Percentiles rank a stretch among this genome's conserved stretches.
Evolutionary conservation across 2,797 vertebrate species (phyloP).

Genomic region (Helicolenus hilgendorfi): DNA sequence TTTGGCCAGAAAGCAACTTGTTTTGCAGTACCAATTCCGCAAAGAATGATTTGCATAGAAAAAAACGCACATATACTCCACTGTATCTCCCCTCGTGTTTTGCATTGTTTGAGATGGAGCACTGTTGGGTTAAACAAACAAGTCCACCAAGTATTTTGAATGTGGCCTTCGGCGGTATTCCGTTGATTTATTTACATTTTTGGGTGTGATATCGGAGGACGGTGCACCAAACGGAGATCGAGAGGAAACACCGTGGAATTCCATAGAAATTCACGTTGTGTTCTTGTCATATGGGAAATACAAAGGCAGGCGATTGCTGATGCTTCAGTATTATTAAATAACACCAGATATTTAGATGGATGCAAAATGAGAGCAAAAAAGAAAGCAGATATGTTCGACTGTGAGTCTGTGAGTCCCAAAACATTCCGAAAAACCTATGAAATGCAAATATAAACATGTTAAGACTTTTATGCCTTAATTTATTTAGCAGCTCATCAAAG

Average conservation of each 20-base stretch:
- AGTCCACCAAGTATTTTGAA: neutral
- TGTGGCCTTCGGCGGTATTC: neutral
- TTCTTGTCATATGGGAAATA: neutral
- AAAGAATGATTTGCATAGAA: slow-evolving; percentile 35
- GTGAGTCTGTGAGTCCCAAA: neutral
- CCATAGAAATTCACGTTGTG: neutral
- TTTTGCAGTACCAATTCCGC: neutral
- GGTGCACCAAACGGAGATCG: neutral
- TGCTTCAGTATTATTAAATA: neutral
- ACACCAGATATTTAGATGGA: neutral
- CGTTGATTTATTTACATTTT: neutral
- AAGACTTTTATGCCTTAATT: neutral
- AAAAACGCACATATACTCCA: neutral
- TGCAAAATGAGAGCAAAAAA: neutral
- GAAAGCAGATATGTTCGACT: neutral
- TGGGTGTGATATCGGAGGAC: neutral
- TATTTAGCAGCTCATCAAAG: slow-evolving; percentile 6
- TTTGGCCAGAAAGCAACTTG: neutral
- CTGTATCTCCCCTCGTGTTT: neutral
- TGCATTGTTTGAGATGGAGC: neutral
- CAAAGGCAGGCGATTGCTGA: neutral
- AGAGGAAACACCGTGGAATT: neutral
- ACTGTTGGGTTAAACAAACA: slow-evolving; percentile 12
- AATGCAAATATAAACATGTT: neutral
- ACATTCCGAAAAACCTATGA: neutral